These are phyloP conservation scores for Limnephilus lunatus DNA, from an alignment of 2,888 invertebrate genomes.

Conservation along the genomic window DNA sequence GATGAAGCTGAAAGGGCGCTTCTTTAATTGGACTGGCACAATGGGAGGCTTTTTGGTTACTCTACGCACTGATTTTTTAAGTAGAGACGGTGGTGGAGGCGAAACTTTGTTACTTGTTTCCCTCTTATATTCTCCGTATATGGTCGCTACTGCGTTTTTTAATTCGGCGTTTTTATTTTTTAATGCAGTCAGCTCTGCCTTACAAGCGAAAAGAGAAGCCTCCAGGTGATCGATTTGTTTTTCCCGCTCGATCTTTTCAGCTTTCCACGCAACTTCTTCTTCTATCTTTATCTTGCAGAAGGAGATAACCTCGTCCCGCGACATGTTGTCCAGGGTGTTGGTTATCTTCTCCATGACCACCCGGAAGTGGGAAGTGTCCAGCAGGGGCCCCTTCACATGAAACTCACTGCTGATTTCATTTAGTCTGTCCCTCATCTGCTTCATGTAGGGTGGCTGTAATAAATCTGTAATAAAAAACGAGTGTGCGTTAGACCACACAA, in stretches of 20 bases:
- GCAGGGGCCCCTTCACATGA: neutral
- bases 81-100: neutral
- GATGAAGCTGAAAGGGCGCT: neutral
- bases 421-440: neutral
- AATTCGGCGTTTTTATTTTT: constrained; percentile 12
- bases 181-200: neutral
- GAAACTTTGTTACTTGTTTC: neutral
- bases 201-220: constrained; percentile 3
- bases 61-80: neutral
- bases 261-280: neutral
- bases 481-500: no score
- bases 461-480: constrained; percentile 21
- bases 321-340: constrained; percentile 17
- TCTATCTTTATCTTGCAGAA: constrained; percentile 34
- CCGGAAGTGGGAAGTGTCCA: neutral
- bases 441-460: neutral
- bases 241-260: neutral
- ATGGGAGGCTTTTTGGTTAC: neutral
- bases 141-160: neutral
- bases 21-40: neutral
- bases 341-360: constrained; percentile 9
- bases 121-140: constrained; percentile 22
- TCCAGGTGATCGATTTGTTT: neutral
- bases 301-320: neutral
- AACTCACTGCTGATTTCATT: constrained; percentile 11